These are phyloP conservation scores for Ptiloglossa arizonensis DNA, from an alignment of 1,140 invertebrate genomes.

Conservation along the genomic window DNA sequence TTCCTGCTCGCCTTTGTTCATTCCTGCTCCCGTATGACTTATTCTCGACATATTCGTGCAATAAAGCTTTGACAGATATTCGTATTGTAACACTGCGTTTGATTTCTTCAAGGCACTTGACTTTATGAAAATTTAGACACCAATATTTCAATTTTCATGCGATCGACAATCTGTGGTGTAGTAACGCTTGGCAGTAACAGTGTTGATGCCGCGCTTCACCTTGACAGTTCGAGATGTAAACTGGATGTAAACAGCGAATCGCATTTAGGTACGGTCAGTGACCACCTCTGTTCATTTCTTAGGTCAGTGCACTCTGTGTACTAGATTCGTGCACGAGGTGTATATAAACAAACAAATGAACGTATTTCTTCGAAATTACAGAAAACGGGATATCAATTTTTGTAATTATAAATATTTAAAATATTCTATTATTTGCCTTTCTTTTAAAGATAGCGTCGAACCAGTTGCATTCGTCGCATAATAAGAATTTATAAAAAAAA, in stretches of 20 bases:
- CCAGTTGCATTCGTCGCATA: neutral
- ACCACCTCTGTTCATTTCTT: slow-evolving; percentile 37
- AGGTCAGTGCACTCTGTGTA: slow-evolving; percentile 53
- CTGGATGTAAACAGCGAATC: slow-evolving; percentile 59
- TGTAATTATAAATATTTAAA: neutral
- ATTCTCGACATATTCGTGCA: slow-evolving; percentile 30
- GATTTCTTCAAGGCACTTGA: slow-evolving; percentile 24
- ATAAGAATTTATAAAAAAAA: slow-evolving; percentile 1
- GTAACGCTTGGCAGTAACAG: slow-evolving; percentile 4
- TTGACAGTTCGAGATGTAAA: slow-evolving; percentile 39
- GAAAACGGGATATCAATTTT: neutral
- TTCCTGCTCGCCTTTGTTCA: slow-evolving; percentile 61
- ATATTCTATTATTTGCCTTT: neutral
- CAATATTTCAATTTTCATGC: slow-evolving; percentile 7
- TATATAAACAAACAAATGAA: neutral
- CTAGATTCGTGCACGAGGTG: neutral
- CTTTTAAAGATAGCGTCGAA: neutral
- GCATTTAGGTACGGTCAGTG: slow-evolving; percentile 50
- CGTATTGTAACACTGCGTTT: neutral
- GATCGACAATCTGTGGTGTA: neutral
- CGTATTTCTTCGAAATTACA: neutral
- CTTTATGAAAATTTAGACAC: neutral
- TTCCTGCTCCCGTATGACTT: slow-evolving; percentile 22
- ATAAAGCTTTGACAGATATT: neutral
- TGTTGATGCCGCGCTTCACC: slow-evolving; percentile 20